phyloP scores from a whole-genome alignment of 2,797 vertebrate genomes.

The Sebastes miniatus region DNA sequence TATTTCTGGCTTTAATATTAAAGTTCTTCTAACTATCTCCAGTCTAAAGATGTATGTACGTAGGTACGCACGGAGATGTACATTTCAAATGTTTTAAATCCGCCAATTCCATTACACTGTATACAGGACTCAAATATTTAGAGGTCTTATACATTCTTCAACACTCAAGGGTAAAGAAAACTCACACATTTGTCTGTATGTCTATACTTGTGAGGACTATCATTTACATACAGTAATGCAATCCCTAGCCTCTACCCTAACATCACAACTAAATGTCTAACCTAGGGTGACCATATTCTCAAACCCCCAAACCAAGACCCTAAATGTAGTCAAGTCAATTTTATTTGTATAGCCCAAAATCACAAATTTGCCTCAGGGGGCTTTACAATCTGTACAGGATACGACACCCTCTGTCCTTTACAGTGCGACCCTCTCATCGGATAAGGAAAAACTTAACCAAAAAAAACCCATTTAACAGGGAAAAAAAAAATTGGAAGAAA shows the following conservation, averaged over 20 bases:
- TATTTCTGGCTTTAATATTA: background rate
- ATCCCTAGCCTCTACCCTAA: background rate
- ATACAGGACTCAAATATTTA: background rate
- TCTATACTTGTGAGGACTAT: background rate
- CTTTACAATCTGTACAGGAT: no score
- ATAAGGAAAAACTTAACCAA: no score
- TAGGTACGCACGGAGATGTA: background rate
- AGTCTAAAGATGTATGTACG: background rate
- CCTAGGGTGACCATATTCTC: no score
- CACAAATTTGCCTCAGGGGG: no score
- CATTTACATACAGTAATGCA: background rate
- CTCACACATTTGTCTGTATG: accelerated
- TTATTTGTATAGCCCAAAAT: no score
- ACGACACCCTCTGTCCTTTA: accelerated
- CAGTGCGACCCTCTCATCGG: no score
- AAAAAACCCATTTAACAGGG: no score
- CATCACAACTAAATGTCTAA: background rate
- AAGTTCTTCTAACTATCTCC: background rate
- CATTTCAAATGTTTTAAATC: background rate
- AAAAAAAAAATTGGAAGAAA: no score
- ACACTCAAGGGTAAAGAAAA: background rate
- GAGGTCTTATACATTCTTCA: background rate
- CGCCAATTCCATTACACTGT: background rate
- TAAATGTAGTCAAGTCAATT: accelerated
- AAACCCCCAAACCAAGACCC: no score